These are phyloP conservation scores for Rhamphomyia laevipes DNA, from an alignment of 2,888 invertebrate genomes.

Conservation along the genomic window DNA sequence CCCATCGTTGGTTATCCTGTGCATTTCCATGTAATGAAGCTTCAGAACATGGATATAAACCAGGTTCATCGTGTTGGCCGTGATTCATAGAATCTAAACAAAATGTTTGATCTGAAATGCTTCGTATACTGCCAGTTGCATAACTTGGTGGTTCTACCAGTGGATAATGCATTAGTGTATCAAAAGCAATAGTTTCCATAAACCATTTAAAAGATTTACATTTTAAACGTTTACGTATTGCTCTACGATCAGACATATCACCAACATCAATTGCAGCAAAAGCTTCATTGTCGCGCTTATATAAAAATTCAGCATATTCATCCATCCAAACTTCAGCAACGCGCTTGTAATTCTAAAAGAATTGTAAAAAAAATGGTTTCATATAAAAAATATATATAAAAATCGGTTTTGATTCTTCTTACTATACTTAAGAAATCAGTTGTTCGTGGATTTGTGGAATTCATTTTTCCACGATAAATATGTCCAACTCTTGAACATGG, in stretches of 20 bases:
- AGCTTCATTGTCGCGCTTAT: too few species aligned
- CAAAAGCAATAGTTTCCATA: constrained; percentile 87
- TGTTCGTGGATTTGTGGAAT: too few species aligned
- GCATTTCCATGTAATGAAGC: constrained; percentile 20
- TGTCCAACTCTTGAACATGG: too few species aligned
- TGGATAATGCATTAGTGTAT: constrained; percentile 77
- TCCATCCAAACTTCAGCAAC: too few species aligned
- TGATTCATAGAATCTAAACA: constrained; percentile 66
- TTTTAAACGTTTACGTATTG: constrained; percentile 56
- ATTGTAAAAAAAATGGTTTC: too few species aligned
- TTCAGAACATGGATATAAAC: constrained; percentile 26
- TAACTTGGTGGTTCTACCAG: constrained; percentile 75
- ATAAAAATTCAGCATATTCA: too few species aligned
- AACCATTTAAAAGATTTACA: constrained; percentile 96
- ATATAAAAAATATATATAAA: too few species aligned
- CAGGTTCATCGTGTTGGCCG: constrained; percentile 31
- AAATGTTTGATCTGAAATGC: constrained; percentile 45
- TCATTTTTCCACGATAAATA: too few species aligned
- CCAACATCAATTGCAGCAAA: too few species aligned
- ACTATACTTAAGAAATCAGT: too few species aligned
- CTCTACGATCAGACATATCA: constrained; percentile 66
- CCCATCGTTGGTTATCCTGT: constrained; percentile 27
- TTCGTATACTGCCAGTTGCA: constrained; percentile 64
- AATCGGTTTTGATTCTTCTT: too few species aligned
- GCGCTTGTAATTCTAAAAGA: too few species aligned